Percentiles rank a stretch among this genome's conserved stretches.
Conservation (phyloP, 2,797 vertebrate species). For the Euthynnus affinis region DNA sequence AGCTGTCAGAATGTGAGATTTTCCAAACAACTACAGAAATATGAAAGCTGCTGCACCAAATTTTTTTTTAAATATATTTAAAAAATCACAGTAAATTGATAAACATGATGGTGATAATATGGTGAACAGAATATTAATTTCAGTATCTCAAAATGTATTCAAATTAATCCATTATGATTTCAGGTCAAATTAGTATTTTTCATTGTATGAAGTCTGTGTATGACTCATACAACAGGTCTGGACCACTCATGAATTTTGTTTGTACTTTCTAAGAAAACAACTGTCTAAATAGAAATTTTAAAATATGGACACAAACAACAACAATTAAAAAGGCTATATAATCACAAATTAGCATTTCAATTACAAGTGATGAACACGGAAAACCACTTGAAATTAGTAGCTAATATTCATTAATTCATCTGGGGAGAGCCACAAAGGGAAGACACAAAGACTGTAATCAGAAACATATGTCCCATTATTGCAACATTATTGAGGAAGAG, state of each 20-base stretch:
- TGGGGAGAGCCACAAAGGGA: not conserved
- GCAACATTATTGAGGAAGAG: not conserved
- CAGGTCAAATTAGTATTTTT: not conserved
- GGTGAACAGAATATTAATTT: not conserved
- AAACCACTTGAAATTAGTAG: not conserved
- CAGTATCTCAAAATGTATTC: not conserved
- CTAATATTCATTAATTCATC: not conserved
- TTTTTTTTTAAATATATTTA: too few species aligned
- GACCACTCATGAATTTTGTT: too few species aligned
- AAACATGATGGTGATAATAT: not conserved
- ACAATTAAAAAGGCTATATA: not conserved
- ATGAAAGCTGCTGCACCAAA: not conserved
- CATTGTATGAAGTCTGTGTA: not conserved
- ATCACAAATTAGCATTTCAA: not conserved
- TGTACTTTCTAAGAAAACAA: too few species aligned
- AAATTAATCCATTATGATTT: not conserved
- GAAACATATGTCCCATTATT: not conserved
- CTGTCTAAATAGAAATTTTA: too few species aligned
- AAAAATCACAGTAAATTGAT: too few species aligned
- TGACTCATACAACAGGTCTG: not conserved
- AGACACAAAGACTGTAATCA: conserved; percentile 7
- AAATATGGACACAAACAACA: too few species aligned
- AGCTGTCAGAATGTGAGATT: too few species aligned
- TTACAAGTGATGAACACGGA: not conserved
- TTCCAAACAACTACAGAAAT: not conserved